These are phyloP conservation scores for Nematostella vectensis DNA, from an alignment of 92 coral and sea anemone genomes.

Conservation along the genomic window DNA sequence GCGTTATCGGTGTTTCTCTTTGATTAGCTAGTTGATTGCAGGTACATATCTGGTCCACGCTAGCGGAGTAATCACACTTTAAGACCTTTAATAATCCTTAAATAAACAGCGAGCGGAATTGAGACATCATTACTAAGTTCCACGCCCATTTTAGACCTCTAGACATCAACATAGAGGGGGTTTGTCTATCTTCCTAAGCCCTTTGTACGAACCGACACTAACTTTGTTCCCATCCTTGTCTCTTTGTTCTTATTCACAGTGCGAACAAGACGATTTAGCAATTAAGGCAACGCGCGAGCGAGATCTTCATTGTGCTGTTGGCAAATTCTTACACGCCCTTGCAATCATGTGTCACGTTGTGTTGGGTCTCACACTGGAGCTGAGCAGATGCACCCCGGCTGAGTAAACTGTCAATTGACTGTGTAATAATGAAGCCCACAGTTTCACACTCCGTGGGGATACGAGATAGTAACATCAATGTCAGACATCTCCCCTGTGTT, in stretches of 20 bases:
- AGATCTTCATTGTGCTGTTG: not conserved
- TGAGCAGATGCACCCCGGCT: slow-evolving; percentile 72
- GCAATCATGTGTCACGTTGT: slow-evolving; percentile 7
- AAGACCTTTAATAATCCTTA: too few relatives aligned
- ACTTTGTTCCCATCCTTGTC: slow-evolving; percentile 7
- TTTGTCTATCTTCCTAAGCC: too few relatives aligned
- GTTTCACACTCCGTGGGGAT: slow-evolving; percentile 22
- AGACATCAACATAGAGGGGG: too few relatives aligned
- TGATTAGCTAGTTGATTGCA: too few relatives aligned
- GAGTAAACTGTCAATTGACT: slow-evolving; percentile 53
- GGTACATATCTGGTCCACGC: too few relatives aligned
- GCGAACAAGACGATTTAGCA: slow-evolving; percentile 38
- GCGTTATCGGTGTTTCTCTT: too few relatives aligned
- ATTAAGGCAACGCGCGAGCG: not conserved
- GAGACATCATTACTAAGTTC: not conserved
- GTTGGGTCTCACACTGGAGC: slow-evolving; percentile 21
- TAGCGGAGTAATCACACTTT: too few relatives aligned
- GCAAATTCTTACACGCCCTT: not conserved
- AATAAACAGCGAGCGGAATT: too few relatives aligned
- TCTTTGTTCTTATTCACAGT: slow-evolving; percentile 17
- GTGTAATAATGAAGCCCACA: slow-evolving; percentile 46
- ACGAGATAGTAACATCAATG: slow-evolving; percentile 40
- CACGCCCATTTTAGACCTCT: not conserved
- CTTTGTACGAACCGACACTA: not conserved
- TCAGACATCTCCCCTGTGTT: slow-evolving; percentile 16